A percentile compares a stretch with the other conserved stretches of the same genome.
These are phyloP conservation scores for Catharus minimus DNA, from an alignment of 2,113 vertebrate genomes.

Conservation along the genomic window DNA sequence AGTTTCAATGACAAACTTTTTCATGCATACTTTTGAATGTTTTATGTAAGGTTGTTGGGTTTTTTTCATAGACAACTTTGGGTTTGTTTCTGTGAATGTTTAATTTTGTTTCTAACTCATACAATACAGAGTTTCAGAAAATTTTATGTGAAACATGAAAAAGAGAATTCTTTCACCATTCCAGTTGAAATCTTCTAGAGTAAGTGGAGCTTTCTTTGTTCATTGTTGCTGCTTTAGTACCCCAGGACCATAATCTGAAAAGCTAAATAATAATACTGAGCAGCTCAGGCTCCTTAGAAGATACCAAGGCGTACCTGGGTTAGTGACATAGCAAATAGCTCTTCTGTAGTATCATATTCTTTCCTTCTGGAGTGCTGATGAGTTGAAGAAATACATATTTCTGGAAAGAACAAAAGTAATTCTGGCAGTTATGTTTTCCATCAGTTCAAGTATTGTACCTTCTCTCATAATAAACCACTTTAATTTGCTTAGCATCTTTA, in stretches of 20 bases:
- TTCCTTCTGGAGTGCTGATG: neutral
- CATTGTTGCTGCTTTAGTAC: neutral
- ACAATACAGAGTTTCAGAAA: neutral
- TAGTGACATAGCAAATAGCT: neutral
- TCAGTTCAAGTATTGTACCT: fast-evolving
- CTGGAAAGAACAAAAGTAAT: neutral
- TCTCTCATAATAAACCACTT: neutral
- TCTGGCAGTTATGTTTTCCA: neutral
- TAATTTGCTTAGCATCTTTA: neutral
- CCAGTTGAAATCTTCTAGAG: neutral
- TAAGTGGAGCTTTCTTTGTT: neutral
- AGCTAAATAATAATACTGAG: neutral
- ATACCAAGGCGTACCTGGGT: neutral
- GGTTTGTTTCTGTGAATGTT: neutral
- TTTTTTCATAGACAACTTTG: neutral
- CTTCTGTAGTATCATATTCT: neutral
- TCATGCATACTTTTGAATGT: neutral
- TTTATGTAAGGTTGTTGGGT: neutral
- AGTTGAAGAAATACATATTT: neutral
- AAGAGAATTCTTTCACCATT: neutral
- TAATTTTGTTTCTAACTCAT: neutral
- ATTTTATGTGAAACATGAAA: neutral
- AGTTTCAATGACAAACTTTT: neutral
- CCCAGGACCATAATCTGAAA: neutral
- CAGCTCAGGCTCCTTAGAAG: neutral